Conservation (phyloP, 2,888 invertebrate species). For the Drosophila paranaensis region DNA sequence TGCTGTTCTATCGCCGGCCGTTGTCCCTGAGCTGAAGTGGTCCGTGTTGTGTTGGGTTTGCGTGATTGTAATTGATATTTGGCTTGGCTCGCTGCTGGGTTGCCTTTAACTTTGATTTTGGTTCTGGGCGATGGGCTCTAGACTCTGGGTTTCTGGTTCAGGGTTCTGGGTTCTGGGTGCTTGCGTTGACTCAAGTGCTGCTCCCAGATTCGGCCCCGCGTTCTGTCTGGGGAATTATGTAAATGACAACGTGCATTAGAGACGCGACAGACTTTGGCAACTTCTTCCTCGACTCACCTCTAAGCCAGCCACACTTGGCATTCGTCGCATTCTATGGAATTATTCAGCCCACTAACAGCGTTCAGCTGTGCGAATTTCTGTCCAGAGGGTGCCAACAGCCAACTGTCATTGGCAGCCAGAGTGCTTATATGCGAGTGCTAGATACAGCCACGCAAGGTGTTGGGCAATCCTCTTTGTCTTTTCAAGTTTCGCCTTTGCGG, state of each 20-base stretch:
- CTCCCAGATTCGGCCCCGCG: conserved; percentile 7
- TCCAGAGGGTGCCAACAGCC: conserved; percentile 63
- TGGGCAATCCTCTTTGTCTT: conserved; percentile 61
- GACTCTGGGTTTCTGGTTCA: conserved; percentile 17
- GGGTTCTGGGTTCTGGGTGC: conserved; percentile 45
- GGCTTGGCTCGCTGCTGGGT: conserved; percentile 36
- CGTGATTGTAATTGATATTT: conserved; percentile 80
- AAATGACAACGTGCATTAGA: conserved; percentile 76
- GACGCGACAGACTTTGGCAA: conserved; percentile 49
- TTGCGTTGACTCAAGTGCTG: conserved; percentile 70
- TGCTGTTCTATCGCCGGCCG: conserved; percentile 51
- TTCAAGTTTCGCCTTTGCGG: conserved; percentile 39
- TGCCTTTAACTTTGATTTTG: conserved; percentile 35
- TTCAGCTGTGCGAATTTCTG: conserved; percentile 75
- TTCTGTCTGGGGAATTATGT: conserved; percentile 68
- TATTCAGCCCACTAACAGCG: conserved; percentile 65
- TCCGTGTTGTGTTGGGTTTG: conserved; percentile 53
- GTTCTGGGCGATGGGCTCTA: conserved; percentile 9
- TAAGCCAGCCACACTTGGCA: conserved; percentile 44
- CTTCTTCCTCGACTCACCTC: conserved; percentile 43
- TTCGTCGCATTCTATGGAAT: conserved; percentile 54
- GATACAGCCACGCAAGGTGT: conserved; percentile 59
- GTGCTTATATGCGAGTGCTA: conserved; percentile 31
- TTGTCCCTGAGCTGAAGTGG: conserved; percentile 43
- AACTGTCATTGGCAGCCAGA: conserved; percentile 69